Percentiles rank a stretch among this genome's conserved stretches.
phyloP scores from a whole-genome alignment of 2,113 vertebrate species.

The Columba janthina region DNA sequence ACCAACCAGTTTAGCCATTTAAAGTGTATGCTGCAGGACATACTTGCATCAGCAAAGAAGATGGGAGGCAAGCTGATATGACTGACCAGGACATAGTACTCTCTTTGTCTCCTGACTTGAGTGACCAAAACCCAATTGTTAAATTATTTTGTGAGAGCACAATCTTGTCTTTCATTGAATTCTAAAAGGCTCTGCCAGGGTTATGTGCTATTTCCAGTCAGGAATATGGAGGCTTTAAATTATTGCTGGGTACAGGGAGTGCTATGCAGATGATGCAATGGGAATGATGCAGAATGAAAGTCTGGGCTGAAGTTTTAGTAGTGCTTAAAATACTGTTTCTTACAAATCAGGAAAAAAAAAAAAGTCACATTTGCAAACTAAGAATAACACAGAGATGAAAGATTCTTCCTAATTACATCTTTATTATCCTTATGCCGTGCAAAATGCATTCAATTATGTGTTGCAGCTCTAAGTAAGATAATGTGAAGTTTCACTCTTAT shows the following conservation, averaged over 20 bases:
- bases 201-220: slow-evolving; percentile 74
- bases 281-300: slow-evolving; percentile 31
- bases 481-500: background rate
- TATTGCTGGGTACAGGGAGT: slow-evolving; percentile 53
- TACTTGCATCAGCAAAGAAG: slow-evolving; percentile 56
- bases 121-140: slow-evolving; percentile 67
- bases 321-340: slow-evolving; percentile 8
- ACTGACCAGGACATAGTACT: slow-evolving; percentile 60
- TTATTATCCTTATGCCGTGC: background rate
- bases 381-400: background rate
- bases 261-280: slow-evolving; percentile 59
- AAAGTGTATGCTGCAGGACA: background rate
- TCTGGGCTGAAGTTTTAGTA: slow-evolving; percentile 20
- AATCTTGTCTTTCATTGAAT: slow-evolving; percentile 78
- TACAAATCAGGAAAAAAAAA: background rate
- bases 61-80: slow-evolving; percentile 48
- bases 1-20: background rate
- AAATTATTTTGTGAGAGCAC: slow-evolving; percentile 77
- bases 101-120: slow-evolving; percentile 72
- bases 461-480: background rate
- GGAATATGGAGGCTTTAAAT: slow-evolving; percentile 63
- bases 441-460: background rate
- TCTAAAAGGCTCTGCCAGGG: slow-evolving; percentile 65
- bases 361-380: background rate
- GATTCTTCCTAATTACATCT: background rate